Conservation (phyloP, 35 echinoderm and acorn worm species). For the Chiridota heheva region DNA sequence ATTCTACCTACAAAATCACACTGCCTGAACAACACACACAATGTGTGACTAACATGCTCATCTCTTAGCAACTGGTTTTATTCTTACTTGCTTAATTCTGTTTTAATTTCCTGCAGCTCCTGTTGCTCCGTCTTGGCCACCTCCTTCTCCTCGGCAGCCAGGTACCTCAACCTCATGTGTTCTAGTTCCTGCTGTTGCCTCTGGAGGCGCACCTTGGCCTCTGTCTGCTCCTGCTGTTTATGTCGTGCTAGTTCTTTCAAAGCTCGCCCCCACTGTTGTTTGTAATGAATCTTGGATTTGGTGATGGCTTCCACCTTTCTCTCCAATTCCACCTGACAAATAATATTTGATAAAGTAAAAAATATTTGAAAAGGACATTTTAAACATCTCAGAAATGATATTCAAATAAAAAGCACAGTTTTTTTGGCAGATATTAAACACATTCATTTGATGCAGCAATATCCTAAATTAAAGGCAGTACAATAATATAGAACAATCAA, state of each 20-base stretch:
- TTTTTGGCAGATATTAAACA: too few relatives aligned
- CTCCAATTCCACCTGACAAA: slow-evolving; percentile 81
- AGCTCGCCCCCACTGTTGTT: slow-evolving; percentile 97
- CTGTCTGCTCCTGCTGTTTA: slow-evolving; percentile 76
- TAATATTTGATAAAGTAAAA: not conserved
- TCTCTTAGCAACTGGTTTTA: too few relatives aligned
- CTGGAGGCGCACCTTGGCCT: slow-evolving; percentile 76
- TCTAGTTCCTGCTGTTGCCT: slow-evolving; percentile 94
- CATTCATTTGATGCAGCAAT: too few relatives aligned
- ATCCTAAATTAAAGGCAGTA: too few relatives aligned
- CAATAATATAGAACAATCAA: too few relatives aligned
- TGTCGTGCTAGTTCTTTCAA: slow-evolving; percentile 88
- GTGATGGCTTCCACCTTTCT: slow-evolving; percentile 83
- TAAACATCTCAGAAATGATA: too few relatives aligned
- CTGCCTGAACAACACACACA: too few relatives aligned
- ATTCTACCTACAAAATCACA: too few relatives aligned
- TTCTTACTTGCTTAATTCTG: slow-evolving; percentile 76
- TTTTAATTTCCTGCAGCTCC: slow-evolving; percentile 90
- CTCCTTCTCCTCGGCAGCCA: slow-evolving; percentile 94
- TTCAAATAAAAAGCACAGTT: too few relatives aligned
- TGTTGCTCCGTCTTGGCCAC: slow-evolving; percentile 77
- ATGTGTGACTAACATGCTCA: too few relatives aligned
- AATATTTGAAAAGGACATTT: not conserved
- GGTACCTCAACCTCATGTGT: slow-evolving; percentile 94
- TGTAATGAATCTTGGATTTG: slow-evolving; percentile 97